phyloP scores from a whole-genome alignment of 2,113 vertebrate species.

The Symphodus melops region DNA sequence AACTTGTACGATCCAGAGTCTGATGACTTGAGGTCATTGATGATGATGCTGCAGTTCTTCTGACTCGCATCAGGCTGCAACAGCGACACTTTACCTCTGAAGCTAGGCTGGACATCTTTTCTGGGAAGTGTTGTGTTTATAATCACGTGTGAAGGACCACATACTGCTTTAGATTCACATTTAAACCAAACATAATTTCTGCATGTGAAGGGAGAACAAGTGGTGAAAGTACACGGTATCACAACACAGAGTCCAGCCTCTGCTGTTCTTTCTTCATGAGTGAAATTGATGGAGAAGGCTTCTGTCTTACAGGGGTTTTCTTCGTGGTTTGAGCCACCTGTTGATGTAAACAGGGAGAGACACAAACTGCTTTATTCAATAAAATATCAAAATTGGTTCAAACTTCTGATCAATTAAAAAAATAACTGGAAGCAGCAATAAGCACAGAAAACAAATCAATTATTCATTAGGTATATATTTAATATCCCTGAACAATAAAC shows the following conservation, averaged over 20 bases:
- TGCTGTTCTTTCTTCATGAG: slow-evolving; percentile 6
- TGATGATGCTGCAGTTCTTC: slow-evolving; percentile 41
- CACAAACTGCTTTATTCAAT: background rate
- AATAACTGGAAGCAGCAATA: no score
- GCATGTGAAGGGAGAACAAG: accelerated
- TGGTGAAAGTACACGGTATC: slow-evolving; percentile 20
- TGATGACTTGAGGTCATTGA: slow-evolving; percentile 23
- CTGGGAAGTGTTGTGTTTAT: background rate
- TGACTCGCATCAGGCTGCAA: slow-evolving; percentile 8
- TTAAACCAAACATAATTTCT: slow-evolving; percentile 4
- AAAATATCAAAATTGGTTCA: no score
- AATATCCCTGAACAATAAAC: no score
- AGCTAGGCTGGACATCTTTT: background rate
- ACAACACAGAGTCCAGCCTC: slow-evolving; percentile 46
- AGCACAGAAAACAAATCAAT: no score
- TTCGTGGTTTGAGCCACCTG: background rate
- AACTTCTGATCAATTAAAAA: no score
- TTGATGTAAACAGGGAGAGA: background rate
- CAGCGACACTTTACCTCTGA: slow-evolving; percentile 2
- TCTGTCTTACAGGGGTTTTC: accelerated
- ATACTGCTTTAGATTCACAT: background rate
- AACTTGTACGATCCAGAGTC: slow-evolving; percentile 35
- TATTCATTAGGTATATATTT: no score
- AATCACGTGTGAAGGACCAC: background rate
- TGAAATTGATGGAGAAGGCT: background rate